Percentiles rank a stretch among this genome's conserved stretches.
phyloP scores from a whole-genome alignment of 2,888 invertebrate genomes.

The Germaria angustata region DNA sequence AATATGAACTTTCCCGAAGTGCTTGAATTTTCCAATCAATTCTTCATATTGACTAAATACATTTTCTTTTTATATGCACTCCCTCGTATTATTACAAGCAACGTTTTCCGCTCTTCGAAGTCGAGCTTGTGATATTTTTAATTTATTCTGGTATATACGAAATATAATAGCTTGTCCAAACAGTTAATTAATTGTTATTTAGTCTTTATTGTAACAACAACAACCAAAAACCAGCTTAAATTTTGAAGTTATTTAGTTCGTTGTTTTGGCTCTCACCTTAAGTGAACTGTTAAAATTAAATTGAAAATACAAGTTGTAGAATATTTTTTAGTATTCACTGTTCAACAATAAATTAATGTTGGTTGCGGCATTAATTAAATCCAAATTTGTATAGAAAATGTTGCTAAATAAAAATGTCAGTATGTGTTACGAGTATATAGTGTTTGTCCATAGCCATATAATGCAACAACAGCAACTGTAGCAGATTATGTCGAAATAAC shows the following conservation, averaged over 20 bases:
- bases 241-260: not conserved
- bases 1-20: not conserved
- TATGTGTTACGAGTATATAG: not conserved
- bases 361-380: slow-evolving; percentile 42
- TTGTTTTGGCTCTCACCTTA: not conserved
- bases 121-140: not conserved
- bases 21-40: slow-evolving; percentile 2
- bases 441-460: not conserved
- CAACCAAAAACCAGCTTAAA: not conserved
- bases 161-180: slow-evolving; percentile 40
- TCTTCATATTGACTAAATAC: slow-evolving; percentile 9
- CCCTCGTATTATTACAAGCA: not conserved
- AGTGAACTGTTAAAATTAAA: not conserved
- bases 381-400: slow-evolving; percentile 37
- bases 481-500: not conserved
- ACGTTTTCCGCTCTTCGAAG: too few species aligned
- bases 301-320: not conserved
- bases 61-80: not conserved
- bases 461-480: slow-evolving; percentile 18
- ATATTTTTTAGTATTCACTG: not conserved
- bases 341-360: slow-evolving; percentile 39
- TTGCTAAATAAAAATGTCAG: slow-evolving; percentile 7
- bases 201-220: not conserved
- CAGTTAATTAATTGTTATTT: slow-evolving; percentile 52
- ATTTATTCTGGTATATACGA: not conserved